Evolutionary conservation across 1,140 invertebrate species (phyloP), one percentile per base, ranked within the genome.

Genomic region (Camponotus pennsylvanicus): DNA sequence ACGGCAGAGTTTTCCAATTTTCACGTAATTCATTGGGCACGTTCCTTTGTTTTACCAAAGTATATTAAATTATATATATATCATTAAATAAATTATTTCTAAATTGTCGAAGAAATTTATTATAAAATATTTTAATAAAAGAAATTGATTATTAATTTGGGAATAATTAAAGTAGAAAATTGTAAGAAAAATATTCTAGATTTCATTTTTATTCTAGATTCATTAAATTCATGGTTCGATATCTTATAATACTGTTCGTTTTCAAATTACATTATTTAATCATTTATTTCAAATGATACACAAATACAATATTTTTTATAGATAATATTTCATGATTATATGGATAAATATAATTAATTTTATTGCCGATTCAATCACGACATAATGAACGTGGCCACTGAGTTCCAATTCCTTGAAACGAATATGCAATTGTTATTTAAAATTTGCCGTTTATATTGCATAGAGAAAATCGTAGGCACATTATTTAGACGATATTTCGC

Each of bases 361-460:
- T 45, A 70, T 70, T 45, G 21, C 0, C 15, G n/a, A 40, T 67
- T 6, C 6, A 59, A 7, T 42, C 59, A 9, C 11, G 21, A 75
- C 13, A 83, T 45, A 49, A 15, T 1, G 83, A 85, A 77, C 87
- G 88, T 88, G 83, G 0, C 59, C 71, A 88, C 1, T 77, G 67
- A 75, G 11, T 42, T 21, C n/a, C 37, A 67, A 69, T 70, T 11
- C 45, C 13, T 59, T 40, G 61, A 69, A 82, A 59, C 18, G 13
- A 73, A 27, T 61, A 27, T 73, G 34, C 63, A 15, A 86, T 61
- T 49, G 40, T 86, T 70, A 61, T 69, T 69, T 78, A 52, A 73
- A 32, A 18, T 76, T 83, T 61, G 69, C 32, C 40, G 69, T 83
- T 75, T 4, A 49, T 70, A 57, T 83, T 83, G 61, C 5, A 66